Evolutionary conservation across 2,113 vertebrate genomes (phyloP).

Genomic region (Macquaria ambigua): DNA sequence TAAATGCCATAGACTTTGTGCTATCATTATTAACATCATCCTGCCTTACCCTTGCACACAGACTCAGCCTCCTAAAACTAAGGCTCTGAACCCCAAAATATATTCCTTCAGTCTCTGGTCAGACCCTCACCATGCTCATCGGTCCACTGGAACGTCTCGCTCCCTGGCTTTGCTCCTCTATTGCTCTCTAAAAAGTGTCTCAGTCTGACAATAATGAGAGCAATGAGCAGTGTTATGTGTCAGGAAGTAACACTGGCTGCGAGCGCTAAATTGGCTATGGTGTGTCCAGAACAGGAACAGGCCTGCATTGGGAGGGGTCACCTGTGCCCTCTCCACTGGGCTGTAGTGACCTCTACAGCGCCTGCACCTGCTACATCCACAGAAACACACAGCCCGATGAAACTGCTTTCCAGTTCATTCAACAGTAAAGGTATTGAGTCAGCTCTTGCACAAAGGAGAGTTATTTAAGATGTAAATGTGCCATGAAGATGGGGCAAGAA

Average conservation of each 20-base stretch:
- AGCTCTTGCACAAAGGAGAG: slow-evolving; percentile 12
- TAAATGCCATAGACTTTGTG: not conserved
- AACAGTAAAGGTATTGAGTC: slow-evolving; percentile 14
- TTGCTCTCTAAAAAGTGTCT: slow-evolving; percentile 66
- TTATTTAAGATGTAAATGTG: slow-evolving; percentile 1
- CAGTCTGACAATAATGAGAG: slow-evolving; percentile 76
- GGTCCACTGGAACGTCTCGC: slow-evolving; percentile 29
- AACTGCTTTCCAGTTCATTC: slow-evolving; percentile 48
- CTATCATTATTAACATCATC: not conserved
- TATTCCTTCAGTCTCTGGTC: slow-evolving; percentile 20
- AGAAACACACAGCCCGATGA: slow-evolving; percentile 19
- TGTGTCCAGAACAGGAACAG: slow-evolving; percentile 58
- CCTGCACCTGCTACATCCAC: slow-evolving; percentile 60
- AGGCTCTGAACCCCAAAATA: not conserved
- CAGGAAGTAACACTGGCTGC: slow-evolving; percentile 48
- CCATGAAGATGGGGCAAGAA: slow-evolving; percentile 2
- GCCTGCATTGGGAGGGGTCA: slow-evolving; percentile 35
- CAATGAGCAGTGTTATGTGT: slow-evolving; percentile 74
- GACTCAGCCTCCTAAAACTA: not conserved
- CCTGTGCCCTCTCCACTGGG: slow-evolving; percentile 50
- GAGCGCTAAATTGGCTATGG: slow-evolving; percentile 73
- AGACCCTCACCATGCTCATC: slow-evolving; percentile 33
- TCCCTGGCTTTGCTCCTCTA: slow-evolving; percentile 43
- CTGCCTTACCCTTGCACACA: not conserved
- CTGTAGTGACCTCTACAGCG: slow-evolving; percentile 61